Conservation (phyloP, 2,888 invertebrate species). For the Limnephilus auricula region DNA sequence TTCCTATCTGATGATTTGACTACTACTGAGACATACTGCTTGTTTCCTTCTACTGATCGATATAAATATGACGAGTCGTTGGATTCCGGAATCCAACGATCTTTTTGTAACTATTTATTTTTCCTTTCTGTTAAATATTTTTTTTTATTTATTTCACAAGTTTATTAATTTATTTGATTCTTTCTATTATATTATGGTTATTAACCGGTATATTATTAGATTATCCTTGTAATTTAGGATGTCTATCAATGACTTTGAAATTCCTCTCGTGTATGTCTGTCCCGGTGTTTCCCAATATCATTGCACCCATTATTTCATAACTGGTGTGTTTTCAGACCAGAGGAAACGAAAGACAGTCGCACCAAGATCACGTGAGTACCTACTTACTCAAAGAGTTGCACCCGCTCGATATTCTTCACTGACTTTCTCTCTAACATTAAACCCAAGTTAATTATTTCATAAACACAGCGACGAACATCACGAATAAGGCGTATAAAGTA, state of each 20-base stretch:
- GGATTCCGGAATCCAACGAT: background rate
- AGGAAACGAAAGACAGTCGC: constrained; percentile 37
- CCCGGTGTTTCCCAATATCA: background rate
- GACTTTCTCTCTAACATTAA: background rate
- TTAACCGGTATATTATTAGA: background rate
- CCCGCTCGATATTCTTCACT: background rate
- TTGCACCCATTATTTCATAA: constrained; percentile 19
- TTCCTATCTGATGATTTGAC: background rate
- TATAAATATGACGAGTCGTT: background rate
- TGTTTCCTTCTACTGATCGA: background rate
- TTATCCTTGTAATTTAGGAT: background rate
- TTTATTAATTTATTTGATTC: background rate
- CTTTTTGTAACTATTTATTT: background rate
- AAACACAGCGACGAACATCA: background rate
- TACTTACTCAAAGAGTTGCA: background rate
- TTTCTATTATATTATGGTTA: background rate
- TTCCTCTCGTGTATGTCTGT: background rate
- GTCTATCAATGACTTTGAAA: background rate
- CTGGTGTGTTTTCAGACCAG: constrained; percentile 37
- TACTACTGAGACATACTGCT: background rate
- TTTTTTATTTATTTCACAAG: no score
- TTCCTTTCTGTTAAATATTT: background rate
- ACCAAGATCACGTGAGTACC: constrained; percentile 41
- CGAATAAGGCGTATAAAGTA: background rate
- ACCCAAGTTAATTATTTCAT: background rate